A percentile compares a stretch with the other conserved stretches of the same genome.
These are phyloP conservation scores for Microtus montanus DNA, from an alignment of 2,113 vertebrate genomes.

Conservation along the genomic window DNA sequence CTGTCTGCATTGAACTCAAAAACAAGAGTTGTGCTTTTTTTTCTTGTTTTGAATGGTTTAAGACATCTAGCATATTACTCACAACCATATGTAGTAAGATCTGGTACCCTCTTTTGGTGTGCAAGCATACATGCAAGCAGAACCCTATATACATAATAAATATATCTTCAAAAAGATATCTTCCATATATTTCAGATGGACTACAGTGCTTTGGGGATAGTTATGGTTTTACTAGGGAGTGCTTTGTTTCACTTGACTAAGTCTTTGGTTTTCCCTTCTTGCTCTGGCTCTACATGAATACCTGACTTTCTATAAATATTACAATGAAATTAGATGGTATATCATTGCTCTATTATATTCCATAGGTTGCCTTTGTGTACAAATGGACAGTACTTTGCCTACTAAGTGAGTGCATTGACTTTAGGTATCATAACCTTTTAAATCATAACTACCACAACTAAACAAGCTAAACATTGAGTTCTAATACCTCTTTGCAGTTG, in stretches of 20 bases:
- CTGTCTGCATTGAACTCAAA: neutral
- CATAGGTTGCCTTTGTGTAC: neutral
- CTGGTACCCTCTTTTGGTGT: no score
- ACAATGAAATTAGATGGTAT: neutral
- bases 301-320: neutral
- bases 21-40: neutral
- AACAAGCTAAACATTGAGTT: neutral
- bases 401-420: accelerated
- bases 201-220: neutral
- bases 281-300: neutral
- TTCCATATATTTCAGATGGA: neutral
- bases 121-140: no score
- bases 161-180: neutral
- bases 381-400: neutral
- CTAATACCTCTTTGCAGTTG: neutral
- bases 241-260: neutral
- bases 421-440: neutral
- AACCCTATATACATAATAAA: no score
- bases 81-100: no score
- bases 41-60: neutral
- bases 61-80: no score
- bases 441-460: neutral
- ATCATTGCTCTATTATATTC: neutral
- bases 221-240: neutral
- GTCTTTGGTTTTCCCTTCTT: neutral